Evolutionary conservation across 1,140 invertebrate genomes (phyloP).

Genomic region (Antheraea mylitta): DNA sequence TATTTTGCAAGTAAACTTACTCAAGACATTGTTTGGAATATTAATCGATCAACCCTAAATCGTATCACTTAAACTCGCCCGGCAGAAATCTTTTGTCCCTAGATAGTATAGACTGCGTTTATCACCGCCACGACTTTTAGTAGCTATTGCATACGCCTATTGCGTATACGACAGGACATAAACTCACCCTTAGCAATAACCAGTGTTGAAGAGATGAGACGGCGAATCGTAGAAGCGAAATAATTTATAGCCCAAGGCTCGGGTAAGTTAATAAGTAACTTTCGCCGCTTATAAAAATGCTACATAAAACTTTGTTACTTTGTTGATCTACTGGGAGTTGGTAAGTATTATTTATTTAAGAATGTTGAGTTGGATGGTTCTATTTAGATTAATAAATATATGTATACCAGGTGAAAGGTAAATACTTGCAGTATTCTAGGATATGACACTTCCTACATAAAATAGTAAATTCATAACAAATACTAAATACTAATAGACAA

Average conservation of each 20-base stretch:
- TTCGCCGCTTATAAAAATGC: constrained; percentile 27
- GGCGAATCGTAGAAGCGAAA: constrained; percentile 36
- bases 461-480: too few species aligned
- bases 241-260: constrained; percentile 29
- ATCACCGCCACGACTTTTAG: constrained; percentile 58
- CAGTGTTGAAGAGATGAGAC: constrained; percentile 52
- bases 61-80: constrained; percentile 29
- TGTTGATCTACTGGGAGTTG: constrained; percentile 20
- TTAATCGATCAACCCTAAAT: constrained; percentile 7
- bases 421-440: too few species aligned
- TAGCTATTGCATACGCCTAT: constrained; percentile 60
- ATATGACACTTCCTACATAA: too few species aligned
- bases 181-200: constrained; percentile 61
- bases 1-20: too few species aligned
- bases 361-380: constrained; percentile 2
- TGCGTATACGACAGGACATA: constrained; percentile 44
- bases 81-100: constrained; percentile 59
- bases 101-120: constrained; percentile 52
- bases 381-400: background rate
- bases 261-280: constrained; percentile 27
- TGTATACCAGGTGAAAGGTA: too few species aligned
- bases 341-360: constrained; percentile 22
- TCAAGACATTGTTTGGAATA: too few species aligned
- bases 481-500: too few species aligned
- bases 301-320: constrained; percentile 26